Base-by-base conservation (phyloP, 2,113 vertebrate species). In the Seriola quinqueradiata region DNA sequence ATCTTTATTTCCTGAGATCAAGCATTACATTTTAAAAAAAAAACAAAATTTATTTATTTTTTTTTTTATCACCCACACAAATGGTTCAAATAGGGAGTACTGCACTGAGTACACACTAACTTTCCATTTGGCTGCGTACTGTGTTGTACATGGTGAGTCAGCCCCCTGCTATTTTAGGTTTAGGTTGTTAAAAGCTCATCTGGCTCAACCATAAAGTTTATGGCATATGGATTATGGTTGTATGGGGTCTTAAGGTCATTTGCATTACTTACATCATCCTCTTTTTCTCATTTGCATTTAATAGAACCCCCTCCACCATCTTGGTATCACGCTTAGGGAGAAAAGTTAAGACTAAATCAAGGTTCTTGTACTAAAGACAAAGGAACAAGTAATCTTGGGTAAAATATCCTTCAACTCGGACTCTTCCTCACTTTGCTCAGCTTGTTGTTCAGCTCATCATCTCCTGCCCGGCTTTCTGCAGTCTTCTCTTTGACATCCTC, bases 401-500 rank as follows among this genome's bases (percentile, higher is more conserved):
- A 14, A 12, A 46, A 21, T 2, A 21, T 19, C 17, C 8, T 21
- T 52, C 7, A 6, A 48, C 1, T 21, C 40, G 38, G 3, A 32
- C 42, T 60, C 13, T 17, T 44, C 23, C 60, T 66, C 70, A 12
- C 38, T 65, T 1, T 66, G 34, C 61, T 54, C 13, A 13, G 71
- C 46, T 74, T 57, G 32, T 55, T 76, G 59, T 74, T 66, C 1
- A 38, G 69, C 34, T 14, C 48, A 44, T 48, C 21, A 46, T 70
- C 42, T 65, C 25, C 57, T 66, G 34, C 14, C 74, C 54, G 28
- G 25, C 40, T 64, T n/a, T 6, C 34, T 54, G 23, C 65, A 38
- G 28, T 70, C 76, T 36, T 70, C 21, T 23, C 55, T 61, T 57
- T 72, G 68, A 55, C 57, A 69, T 65, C 71, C 42, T 75, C 65